Evolutionary conservation across 2,888 invertebrate species (phyloP).

Genomic region (Chalcis sispes): DNA sequence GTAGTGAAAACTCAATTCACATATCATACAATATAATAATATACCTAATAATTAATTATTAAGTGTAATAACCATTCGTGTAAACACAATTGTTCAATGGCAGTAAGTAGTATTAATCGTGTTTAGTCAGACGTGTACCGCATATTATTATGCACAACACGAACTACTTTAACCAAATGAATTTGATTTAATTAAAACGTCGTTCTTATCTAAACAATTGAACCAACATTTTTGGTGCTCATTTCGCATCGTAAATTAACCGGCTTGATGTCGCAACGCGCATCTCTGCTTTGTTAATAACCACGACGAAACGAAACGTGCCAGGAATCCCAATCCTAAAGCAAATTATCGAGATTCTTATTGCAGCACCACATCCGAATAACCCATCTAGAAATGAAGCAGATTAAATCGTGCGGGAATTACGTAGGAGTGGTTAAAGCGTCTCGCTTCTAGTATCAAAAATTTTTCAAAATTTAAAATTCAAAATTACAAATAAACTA

Average conservation of each 20-base stretch:
- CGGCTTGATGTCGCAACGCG: background rate
- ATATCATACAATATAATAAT: too few species aligned
- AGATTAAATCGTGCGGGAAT: background rate
- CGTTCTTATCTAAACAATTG: background rate
- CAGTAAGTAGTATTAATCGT: slow-evolving; percentile 6
- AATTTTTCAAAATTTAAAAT: slow-evolving; percentile 10
- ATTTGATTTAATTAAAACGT: background rate
- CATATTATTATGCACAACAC: too few species aligned
- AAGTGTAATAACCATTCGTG: too few species aligned
- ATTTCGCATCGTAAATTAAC: background rate
- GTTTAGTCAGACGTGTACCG: slow-evolving; percentile 1
- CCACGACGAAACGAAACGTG: background rate
- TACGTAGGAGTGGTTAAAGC: too few species aligned
- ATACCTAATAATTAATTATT: too few species aligned
- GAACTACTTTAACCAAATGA: too few species aligned
- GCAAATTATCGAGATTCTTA: background rate
- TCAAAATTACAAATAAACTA: background rate
- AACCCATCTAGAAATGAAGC: background rate
- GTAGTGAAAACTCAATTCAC: too few species aligned
- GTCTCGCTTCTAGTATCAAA: too few species aligned
- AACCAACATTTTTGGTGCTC: background rate
- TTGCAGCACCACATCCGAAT: background rate
- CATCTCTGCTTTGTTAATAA: background rate
- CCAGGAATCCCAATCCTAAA: background rate
- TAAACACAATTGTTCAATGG: background rate